phyloP scores from a whole-genome alignment of 1,140 invertebrate species.

The Melanaphis sacchari region DNA sequence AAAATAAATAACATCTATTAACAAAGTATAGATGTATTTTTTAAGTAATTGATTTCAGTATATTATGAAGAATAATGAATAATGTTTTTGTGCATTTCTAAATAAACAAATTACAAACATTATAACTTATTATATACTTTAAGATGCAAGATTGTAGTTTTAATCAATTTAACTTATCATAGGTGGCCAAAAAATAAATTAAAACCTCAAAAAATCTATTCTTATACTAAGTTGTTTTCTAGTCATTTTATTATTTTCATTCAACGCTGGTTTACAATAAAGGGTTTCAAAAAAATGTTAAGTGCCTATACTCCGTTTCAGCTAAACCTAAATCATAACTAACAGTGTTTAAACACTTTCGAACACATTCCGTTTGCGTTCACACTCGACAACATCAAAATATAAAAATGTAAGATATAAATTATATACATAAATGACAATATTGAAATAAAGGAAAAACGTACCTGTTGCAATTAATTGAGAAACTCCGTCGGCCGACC shows the following conservation, averaged over 20 bases:
- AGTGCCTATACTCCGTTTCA: background rate
- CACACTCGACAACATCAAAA: background rate
- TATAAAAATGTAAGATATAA: background rate
- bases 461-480: background rate
- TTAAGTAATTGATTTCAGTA: too few species aligned
- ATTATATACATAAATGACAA: background rate
- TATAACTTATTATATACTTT: background rate
- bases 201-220: background rate
- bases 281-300: background rate
- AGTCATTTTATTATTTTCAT: background rate
- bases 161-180: background rate
- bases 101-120: background rate
- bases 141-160: background rate
- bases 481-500: background rate
- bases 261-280: background rate
- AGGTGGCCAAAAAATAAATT: background rate
- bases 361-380: background rate
- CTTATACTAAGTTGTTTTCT: background rate
- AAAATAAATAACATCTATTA: background rate
- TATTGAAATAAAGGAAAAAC: background rate
- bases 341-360: background rate
- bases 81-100: background rate
- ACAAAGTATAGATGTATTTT: too few species aligned
- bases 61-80: background rate
- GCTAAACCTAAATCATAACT: background rate